Percentiles rank a stretch among this genome's conserved stretches.
These are phyloP conservation scores for Cyclophora punctaria DNA, from an alignment of 2,888 invertebrate genomes.

Conservation along the genomic window DNA sequence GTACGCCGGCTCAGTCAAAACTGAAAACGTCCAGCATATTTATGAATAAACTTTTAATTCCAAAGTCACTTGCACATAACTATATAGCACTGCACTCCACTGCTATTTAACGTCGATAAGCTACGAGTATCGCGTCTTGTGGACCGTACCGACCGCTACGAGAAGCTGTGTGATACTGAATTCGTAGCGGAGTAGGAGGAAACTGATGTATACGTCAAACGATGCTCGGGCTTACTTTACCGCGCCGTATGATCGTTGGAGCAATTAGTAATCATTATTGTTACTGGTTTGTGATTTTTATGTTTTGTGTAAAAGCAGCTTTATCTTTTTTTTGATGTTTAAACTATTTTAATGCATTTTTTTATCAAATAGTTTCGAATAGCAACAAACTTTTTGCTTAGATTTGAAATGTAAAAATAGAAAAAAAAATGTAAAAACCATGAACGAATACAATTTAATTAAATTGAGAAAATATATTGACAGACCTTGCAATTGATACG, in stretches of 20 bases:
- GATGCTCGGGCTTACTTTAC: constrained; percentile 31
- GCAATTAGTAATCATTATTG: too few relatives aligned
- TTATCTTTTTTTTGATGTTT: too few relatives aligned
- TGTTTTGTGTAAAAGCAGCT: too few relatives aligned
- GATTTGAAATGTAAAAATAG: too few relatives aligned
- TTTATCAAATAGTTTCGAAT: too few relatives aligned
- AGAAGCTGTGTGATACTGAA: constrained; percentile 68
- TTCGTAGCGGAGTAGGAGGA: constrained; percentile 42
- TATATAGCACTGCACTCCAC: constrained; percentile 57
- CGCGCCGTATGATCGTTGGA: constrained; percentile 23
- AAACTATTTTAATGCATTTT: too few relatives aligned
- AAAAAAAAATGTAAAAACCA: too few relatives aligned
- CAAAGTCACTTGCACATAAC: constrained; percentile 13
- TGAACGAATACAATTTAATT: too few relatives aligned
- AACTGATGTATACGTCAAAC: constrained; percentile 43
- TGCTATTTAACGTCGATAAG: constrained; percentile 7
- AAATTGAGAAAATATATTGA: too few relatives aligned
- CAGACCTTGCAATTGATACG: too few relatives aligned
- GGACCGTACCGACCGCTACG: constrained; percentile 29
- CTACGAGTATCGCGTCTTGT: constrained; percentile 15
- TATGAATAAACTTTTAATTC: constrained; percentile 7
- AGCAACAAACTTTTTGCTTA: too few relatives aligned
- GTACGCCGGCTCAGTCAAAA: not conserved
- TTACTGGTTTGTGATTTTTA: too few relatives aligned
- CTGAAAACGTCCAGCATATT: constrained; percentile 5